Evolutionary conservation across 2,113 vertebrate genomes (phyloP).

Genomic region (Euleptes europaea): DNA sequence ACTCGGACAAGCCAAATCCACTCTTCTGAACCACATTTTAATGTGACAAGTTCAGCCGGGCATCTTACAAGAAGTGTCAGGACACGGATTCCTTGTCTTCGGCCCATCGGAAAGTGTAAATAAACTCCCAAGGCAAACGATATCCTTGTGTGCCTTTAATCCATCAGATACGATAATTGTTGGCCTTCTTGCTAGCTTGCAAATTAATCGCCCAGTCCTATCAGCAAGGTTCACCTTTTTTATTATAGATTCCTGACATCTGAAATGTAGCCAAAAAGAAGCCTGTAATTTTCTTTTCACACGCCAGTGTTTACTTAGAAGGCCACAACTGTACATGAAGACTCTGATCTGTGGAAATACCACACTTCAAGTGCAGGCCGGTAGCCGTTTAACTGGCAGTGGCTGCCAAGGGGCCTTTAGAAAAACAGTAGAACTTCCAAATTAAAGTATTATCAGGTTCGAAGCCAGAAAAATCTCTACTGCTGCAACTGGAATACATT

Average conservation of each 20-base stretch:
- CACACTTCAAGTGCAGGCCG: background rate
- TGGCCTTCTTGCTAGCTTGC: constrained; percentile 51
- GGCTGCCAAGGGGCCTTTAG: background rate
- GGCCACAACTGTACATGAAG: background rate
- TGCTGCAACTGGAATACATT: background rate
- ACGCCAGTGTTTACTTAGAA: background rate
- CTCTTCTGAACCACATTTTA: constrained; percentile 34
- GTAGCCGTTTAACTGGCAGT: background rate
- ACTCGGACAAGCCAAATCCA: constrained; percentile 26
- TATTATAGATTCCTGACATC: constrained; percentile 33
- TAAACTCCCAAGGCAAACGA: constrained; percentile 49
- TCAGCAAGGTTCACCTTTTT: constrained; percentile 65
- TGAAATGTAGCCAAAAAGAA: constrained; percentile 48
- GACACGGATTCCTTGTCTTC: background rate
- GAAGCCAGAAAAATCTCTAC: background rate
- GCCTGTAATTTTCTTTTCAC: constrained; percentile 35
- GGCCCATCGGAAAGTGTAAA: constrained; percentile 53
- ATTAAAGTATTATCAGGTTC: background rate
- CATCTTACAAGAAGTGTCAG: constrained; percentile 28
- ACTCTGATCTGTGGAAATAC: fast-evolving
- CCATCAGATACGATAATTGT: constrained; percentile 64
- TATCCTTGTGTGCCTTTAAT: constrained; percentile 42
- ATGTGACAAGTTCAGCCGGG: background rate
- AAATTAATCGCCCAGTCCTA: constrained; percentile 63
- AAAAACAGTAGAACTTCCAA: background rate